Base-by-base conservation (phyloP, 1,140 invertebrate species). In the Heterodera schachtii region DNA sequence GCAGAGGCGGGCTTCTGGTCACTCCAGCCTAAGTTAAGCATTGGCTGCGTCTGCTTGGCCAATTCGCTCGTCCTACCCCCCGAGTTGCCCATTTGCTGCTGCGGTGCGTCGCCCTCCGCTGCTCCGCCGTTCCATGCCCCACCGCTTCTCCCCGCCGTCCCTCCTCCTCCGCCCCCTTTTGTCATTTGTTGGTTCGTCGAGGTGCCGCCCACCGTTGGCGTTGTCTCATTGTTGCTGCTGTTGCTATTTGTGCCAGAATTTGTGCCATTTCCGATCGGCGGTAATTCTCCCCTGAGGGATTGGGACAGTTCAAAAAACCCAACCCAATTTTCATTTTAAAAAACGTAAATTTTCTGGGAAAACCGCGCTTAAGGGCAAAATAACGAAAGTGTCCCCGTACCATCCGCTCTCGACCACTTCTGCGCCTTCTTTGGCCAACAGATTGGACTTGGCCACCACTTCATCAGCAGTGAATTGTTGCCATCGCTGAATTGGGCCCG, bases 381-480 rank as follows among this genome's bases (percentile, higher is more conserved):
- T 16, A 7, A 5, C 13, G 47, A 21, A 73, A 46, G 31, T 31
- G 31, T 31, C 16, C 16, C 47, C 16, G n/a, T 64, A 64, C 57
- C 31, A 47, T 43, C 52, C 52, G 64, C 64, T 76, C 75, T 76
- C 52, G 21, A 76, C 52, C 31, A 76, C 69, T 46, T 71, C 69
- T 21, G 31, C 47, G 70, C 66, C 77, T 21, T 78, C 77, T 64
- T 49, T 66, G 77, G 47, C 66, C 64, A 78, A 78, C n/a, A 71
- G n/a, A n/a, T 71, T 71, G 7, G 69, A 71, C 57, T 69, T 70
- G 70, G 73, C 49, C 21, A 64, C 71, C 21, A 75, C 80, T 70
- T 81, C 80, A 49, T 81, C 80, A n/a, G 71, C 70, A 9, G 73
- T 77, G 44, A 79, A 81, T 31, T 81, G 70, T 21, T 52, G 70